These are phyloP conservation scores for Capreolus pygargus DNA, from an alignment of 2,113 vertebrate species.

Conservation along the genomic window DNA sequence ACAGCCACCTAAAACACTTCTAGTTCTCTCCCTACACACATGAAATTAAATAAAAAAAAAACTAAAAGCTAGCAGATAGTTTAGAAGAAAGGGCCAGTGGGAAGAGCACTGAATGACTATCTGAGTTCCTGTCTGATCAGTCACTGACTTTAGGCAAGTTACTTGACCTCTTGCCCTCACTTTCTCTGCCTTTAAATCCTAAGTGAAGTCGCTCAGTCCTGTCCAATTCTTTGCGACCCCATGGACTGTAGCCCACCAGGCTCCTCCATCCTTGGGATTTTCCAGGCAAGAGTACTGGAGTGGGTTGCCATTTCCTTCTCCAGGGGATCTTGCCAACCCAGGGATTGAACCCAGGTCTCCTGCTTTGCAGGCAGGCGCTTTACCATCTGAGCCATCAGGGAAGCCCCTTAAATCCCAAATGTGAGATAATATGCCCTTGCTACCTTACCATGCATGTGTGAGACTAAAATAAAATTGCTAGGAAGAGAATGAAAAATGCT, in stretches of 20 bases:
- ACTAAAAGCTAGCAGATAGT: neutral
- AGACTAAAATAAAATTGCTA: constrained; percentile 14
- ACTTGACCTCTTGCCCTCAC: neutral
- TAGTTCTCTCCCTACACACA: neutral
- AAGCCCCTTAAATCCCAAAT: neutral
- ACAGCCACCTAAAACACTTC: neutral
- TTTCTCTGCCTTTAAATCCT: neutral
- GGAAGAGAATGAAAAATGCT: neutral
- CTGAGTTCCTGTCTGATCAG: neutral
- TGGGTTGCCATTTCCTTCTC: neutral
- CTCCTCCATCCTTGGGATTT: neutral
- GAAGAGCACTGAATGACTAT: neutral
- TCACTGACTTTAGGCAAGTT: neutral
- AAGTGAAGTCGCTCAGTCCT: neutral
- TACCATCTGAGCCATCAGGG: neutral
- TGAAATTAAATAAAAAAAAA: neutral
- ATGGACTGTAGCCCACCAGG: neutral
- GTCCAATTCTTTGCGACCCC: neutral
- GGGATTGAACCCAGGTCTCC: neutral
- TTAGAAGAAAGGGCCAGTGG: neutral
- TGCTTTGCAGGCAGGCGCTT: neutral
- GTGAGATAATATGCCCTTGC: neutral
- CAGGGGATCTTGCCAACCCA: neutral
- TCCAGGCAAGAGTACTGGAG: neutral
- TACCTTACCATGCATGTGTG: neutral